Percentiles rank a stretch among this genome's conserved stretches.
phyloP scores from a whole-genome alignment of 2,797 vertebrate species.

The Sebastes minor region DNA sequence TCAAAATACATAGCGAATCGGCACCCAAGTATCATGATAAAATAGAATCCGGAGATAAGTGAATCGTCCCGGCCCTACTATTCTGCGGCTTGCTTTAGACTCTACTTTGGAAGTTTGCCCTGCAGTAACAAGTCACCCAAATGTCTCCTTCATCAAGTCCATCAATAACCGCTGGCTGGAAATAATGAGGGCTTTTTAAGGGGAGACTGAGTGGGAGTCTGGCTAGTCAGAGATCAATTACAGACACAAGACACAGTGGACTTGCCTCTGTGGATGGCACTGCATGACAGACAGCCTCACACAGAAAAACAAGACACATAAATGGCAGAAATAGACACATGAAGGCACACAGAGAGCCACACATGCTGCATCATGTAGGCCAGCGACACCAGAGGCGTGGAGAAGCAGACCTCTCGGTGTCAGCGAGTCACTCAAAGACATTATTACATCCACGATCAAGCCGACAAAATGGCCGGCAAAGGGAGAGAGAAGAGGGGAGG shows the following conservation, averaged over 20 bases:
- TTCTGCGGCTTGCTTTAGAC: not conserved
- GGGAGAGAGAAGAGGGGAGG: not conserved
- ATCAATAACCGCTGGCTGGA: conserved; percentile 5
- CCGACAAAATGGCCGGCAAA: conserved; percentile 47
- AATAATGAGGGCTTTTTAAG: not conserved
- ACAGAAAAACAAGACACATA: not conserved
- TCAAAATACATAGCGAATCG: accelerated
- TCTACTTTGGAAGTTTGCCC: not conserved
- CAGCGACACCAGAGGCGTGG: not conserved
- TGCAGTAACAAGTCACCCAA: not conserved
- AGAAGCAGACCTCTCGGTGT: not conserved
- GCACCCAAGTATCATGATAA: too few relatives aligned
- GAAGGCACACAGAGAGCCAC: not conserved
- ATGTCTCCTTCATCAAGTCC: not conserved
- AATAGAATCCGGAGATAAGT: accelerated
- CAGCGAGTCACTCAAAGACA: conserved; percentile 9
- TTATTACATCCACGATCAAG: conserved; percentile 11
- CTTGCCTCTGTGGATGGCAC: not conserved
- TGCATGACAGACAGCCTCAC: not conserved
- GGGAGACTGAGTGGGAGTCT: not conserved
- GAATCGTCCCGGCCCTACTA: too few relatives aligned
- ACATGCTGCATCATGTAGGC: not conserved
- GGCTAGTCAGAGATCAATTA: not conserved
- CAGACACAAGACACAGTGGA: not conserved
- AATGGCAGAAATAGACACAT: not conserved